phyloP scores from a whole-genome alignment of 2,888 invertebrate species.

The Prosapia bicincta region DNA sequence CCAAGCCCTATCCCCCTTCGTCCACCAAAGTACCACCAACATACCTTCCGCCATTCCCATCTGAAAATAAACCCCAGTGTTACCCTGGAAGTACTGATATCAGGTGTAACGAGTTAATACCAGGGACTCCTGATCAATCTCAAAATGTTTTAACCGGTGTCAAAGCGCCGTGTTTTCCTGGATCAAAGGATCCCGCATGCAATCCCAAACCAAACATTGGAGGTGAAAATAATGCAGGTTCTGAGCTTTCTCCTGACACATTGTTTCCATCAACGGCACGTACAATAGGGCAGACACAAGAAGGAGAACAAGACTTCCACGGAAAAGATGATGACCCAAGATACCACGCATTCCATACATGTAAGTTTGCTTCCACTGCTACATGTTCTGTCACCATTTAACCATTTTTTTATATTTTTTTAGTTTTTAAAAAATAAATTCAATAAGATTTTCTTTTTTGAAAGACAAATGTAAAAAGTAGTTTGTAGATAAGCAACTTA shows the following conservation, averaged over 20 bases:
- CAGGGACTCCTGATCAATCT: conserved; percentile 12
- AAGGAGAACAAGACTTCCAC: conserved; percentile 39
- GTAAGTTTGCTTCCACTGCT: no score
- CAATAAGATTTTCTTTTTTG: no score
- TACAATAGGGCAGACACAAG: background rate
- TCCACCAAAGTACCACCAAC: conserved; percentile 39
- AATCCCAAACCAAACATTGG: conserved; percentile 6
- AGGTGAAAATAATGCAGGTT: conserved; percentile 16
- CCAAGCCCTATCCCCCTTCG: conserved; percentile 35
- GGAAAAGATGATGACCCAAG: conserved; percentile 41
- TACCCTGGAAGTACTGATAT: conserved; percentile 47
- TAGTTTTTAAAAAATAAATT: no score
- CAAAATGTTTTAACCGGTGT: conserved; percentile 22
- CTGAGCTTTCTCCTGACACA: conserved; percentile 17
- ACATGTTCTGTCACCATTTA: no score
- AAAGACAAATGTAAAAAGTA: no score
- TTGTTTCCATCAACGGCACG: background rate
- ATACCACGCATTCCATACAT: conserved; percentile 43
- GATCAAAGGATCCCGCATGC: conserved; percentile 34
- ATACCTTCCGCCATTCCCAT: conserved; percentile 44
- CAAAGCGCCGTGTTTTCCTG: conserved; percentile 37
- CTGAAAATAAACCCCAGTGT: conserved; percentile 39
- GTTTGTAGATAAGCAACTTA: no score
- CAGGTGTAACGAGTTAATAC: conserved; percentile 41
- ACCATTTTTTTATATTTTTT: no score